Conservation (phyloP, 2,113 vertebrate genomes). For the Calypte anna region DNA sequence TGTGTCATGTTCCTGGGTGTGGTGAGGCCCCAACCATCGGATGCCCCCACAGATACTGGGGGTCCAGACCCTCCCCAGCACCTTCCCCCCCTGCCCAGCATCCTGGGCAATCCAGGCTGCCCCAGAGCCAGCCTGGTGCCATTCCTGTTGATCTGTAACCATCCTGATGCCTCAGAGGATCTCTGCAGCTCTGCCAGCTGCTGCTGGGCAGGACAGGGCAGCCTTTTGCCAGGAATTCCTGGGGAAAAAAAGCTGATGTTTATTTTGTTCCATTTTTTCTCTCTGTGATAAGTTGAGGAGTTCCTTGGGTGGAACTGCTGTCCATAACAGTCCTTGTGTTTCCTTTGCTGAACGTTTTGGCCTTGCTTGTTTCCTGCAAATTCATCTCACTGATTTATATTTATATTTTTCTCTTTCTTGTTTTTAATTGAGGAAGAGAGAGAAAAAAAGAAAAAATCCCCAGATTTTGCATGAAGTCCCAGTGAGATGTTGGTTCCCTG, state of each 20-base stretch:
- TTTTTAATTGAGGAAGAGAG: neutral
- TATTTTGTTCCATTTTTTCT: neutral
- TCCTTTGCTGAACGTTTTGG: neutral
- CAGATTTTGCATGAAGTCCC: neutral
- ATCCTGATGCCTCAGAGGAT: neutral
- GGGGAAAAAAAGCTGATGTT: neutral
- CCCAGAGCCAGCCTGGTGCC: neutral
- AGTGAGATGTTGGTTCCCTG: fast-evolving
- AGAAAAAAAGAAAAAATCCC: neutral
- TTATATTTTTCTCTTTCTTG: neutral
- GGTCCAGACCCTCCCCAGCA: neutral
- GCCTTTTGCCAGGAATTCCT: neutral
- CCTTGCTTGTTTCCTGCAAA: neutral
- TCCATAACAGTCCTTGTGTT: neutral
- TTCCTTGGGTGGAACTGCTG: neutral
- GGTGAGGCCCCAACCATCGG: fast-evolving
- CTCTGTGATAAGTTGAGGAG: neutral
- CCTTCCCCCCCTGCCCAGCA: fast-evolving
- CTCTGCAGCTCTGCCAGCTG: neutral
- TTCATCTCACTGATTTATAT: neutral
- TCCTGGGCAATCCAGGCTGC: fast-evolving
- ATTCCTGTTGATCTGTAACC: fast-evolving
- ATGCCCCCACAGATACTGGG: fast-evolving
- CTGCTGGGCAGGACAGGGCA: neutral
- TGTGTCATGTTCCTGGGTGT: fast-evolving